Conservation (phyloP, 2,888 invertebrate genomes). For the Calameuta idolon region DNA sequence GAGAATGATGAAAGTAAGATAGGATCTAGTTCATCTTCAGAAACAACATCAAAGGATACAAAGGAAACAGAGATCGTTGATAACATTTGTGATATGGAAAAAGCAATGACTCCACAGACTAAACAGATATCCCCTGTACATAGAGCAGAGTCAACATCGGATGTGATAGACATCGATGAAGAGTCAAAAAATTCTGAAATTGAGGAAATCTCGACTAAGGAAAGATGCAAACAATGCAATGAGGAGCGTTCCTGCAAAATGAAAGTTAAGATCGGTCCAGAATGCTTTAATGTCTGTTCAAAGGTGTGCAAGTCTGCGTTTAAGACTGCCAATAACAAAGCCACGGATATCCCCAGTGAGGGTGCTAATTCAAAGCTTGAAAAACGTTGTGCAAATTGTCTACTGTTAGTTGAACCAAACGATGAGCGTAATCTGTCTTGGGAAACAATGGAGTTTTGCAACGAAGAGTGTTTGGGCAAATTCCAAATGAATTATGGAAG, state of each 20-base stretch:
- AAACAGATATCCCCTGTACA: conserved; percentile 50
- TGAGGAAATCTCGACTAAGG: conserved; percentile 53
- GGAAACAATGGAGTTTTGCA: conserved; percentile 96
- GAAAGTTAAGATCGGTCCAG: conserved; percentile 68
- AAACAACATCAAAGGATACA: not conserved
- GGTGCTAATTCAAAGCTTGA: conserved; percentile 61
- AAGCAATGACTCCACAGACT: conserved; percentile 23
- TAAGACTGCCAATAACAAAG: conserved; percentile 54
- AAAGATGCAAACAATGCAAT: conserved; percentile 60
- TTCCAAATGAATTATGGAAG: conserved; percentile 63
- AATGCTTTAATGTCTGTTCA: conserved; percentile 61
- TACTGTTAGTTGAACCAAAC: conserved; percentile 66
- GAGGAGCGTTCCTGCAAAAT: conserved; percentile 52
- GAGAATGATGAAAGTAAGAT: not conserved
- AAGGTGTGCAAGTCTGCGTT: conserved; percentile 56
- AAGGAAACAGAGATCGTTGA: conserved; percentile 13
- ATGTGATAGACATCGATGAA: conserved; percentile 69
- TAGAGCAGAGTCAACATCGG: conserved; percentile 41
- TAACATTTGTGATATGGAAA: conserved; percentile 24
- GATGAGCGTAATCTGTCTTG: conserved; percentile 81
- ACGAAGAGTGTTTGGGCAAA: conserved; percentile 84
- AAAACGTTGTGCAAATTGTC: conserved; percentile 62
- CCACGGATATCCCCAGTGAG: conserved; percentile 61
- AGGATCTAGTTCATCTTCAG: not conserved
- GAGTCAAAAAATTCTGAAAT: conserved; percentile 60